Evolutionary conservation across 2,113 vertebrate species (phyloP).

Genomic region (Agapornis roseicollis): DNA sequence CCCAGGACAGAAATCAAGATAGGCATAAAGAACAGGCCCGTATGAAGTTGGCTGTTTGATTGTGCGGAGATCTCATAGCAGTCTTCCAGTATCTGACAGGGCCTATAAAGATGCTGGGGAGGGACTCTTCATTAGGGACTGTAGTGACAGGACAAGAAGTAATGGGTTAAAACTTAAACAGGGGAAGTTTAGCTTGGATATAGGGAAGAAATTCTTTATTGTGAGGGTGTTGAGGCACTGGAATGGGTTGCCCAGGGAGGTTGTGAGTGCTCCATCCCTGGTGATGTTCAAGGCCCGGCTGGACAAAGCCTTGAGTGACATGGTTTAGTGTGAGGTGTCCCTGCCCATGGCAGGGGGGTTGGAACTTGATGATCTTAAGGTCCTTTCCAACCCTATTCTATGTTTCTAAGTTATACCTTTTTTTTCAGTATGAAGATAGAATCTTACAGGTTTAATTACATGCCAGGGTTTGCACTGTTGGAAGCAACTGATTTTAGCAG

Average conservation of each 20-base stretch:
- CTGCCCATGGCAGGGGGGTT: not conserved
- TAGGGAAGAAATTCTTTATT: not conserved
- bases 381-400: not conserved
- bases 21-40: not conserved
- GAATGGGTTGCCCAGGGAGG: not conserved
- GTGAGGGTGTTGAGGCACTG: not conserved
- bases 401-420: not conserved
- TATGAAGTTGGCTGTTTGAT: not conserved
- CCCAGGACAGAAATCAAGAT: too few species aligned
- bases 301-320: not conserved
- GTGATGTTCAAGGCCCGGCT: not conserved
- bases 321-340: not conserved
- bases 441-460: constrained; percentile 37
- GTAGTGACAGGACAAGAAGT: not conserved
- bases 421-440: not conserved
- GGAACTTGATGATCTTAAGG: not conserved
- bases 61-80: not conserved
- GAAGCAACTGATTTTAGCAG: constrained; percentile 21
- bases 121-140: not conserved
- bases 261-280: not conserved
- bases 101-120: not conserved
- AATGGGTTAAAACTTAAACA: too few species aligned
- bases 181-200: too few species aligned
- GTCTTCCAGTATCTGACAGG: not conserved
- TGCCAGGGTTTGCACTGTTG: constrained; percentile 12